Evolutionary conservation across 2,797 vertebrate genomes (phyloP), one percentile per base, ranked within the genome.

Genomic region (Austrolebias charrua): DNA sequence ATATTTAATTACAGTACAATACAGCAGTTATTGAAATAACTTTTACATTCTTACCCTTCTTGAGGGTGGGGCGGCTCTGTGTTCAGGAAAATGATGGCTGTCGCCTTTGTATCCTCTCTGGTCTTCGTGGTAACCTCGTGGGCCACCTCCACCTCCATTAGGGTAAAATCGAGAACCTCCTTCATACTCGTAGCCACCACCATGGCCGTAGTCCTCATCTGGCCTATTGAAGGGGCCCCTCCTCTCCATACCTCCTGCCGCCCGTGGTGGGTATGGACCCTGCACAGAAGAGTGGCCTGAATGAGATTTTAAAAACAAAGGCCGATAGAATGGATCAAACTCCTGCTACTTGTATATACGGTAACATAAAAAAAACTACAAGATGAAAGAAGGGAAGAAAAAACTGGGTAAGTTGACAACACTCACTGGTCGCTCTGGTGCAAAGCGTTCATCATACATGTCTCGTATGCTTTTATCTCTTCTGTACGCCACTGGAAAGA

Each of bases 61-160:
- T 31, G 87, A 73, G 33, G 90, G 88, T 18, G 90, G 90, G 5
- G 24, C 84, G 10, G 73, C 73, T 82, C 93, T 84, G 31, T 90
- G 87, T 24, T 93, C 91, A 1, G 86, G 72, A 60, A 92, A 93
- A 59, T 92, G 91, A 63, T 71, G 4, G 56, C 18, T 66, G 12
- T 92, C 91, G 0, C 75, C 83, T 29, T 90, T 91, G 75, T 86
- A 92, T 44, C 81, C 75, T 40, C 91, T 83, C 59, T 93, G 91
- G 6, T 93, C 92, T 18, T 94, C 87, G 24, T 92, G 92, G 85
- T 89, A 93, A 81, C 40, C 90, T 40, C 92, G 83, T 13, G 87
- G 91, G n/a, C 79, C 90, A 0, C 91, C 90, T 60, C 79, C 90
- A 0, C 91, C 90, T 60, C 86, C 92, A 13, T 92, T 92, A 0